phyloP scores from a whole-genome alignment of 2,888 invertebrate species.

The Oligia latruncula region DNA sequence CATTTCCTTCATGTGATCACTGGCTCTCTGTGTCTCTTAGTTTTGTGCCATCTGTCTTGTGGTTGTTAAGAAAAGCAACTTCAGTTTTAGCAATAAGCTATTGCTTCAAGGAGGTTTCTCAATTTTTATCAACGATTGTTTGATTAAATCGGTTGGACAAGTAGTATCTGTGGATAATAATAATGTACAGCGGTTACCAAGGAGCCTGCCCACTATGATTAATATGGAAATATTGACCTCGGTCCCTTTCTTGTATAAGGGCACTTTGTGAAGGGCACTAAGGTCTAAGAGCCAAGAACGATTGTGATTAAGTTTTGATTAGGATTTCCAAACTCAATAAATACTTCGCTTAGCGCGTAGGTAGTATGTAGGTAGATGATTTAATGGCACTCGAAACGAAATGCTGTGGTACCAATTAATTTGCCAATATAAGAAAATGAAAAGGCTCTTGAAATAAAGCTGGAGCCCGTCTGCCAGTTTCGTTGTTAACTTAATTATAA shows the following conservation, averaged over 20 bases:
- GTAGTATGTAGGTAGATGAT: conserved; percentile 11
- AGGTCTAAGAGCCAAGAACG: conserved; percentile 21
- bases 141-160: conserved; percentile 5
- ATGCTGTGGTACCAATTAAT: conserved; percentile 34
- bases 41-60: background rate
- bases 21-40: background rate
- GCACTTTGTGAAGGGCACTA: conserved; percentile 16
- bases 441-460: conserved; percentile 37
- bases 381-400: conserved; percentile 28
- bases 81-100: background rate
- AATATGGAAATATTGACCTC: conserved; percentile 51
- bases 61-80: background rate
- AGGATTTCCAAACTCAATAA: conserved; percentile 11
- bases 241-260: conserved; percentile 42
- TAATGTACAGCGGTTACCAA: conserved; percentile 12
- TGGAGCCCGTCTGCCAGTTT: conserved; percentile 22
- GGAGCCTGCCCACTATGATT: conserved; percentile 20
- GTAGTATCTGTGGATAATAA: background rate
- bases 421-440: conserved; percentile 35
- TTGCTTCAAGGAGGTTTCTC: background rate
- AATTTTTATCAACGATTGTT: conserved; percentile 10
- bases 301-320: conserved; percentile 34
- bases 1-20: background rate
- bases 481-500: conserved; percentile 50
- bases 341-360: background rate